phyloP scores from a whole-genome alignment of 2,888 invertebrate genomes.

The Ligdia adustata region DNA sequence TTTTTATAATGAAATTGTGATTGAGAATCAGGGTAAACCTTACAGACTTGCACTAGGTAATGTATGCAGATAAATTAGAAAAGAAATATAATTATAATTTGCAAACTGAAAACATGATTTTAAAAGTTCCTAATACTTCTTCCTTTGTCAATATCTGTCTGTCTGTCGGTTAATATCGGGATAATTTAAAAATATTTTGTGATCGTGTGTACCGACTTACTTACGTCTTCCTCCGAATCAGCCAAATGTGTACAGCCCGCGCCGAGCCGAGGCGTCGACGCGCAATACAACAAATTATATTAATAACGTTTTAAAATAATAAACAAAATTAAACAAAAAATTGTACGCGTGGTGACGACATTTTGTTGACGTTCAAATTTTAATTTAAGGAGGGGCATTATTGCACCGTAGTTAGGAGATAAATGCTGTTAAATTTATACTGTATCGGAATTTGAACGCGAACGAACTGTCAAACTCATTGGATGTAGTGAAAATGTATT shows the following conservation, averaged over 20 bases:
- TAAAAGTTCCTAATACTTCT: conserved; percentile 54
- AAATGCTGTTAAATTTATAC: conserved; percentile 63
- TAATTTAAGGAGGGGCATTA: conserved; percentile 56
- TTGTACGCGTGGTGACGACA: conserved; percentile 74
- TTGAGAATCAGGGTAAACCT: conserved; percentile 72
- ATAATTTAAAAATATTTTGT: too few relatives aligned
- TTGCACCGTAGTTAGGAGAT: conserved; percentile 57
- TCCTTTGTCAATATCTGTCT: conserved; percentile 37
- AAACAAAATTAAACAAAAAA: conserved; percentile 78
- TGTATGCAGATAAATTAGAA: conserved; percentile 29
- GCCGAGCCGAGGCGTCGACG: conserved; percentile 60
- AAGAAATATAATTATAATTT: conserved; percentile 10
- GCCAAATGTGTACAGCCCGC: conserved; percentile 52
- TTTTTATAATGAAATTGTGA: conserved; percentile 64
- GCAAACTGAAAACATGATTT: conserved; percentile 15
- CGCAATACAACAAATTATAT: conserved; percentile 83
- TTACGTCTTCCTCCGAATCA: conserved; percentile 69
- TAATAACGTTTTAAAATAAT: conserved; percentile 82
- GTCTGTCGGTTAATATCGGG: too few relatives aligned
- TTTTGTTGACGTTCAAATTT: conserved; percentile 50
- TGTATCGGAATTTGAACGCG: conserved; percentile 57
- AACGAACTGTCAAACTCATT: conserved; percentile 54
- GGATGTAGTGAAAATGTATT: conserved; percentile 77
- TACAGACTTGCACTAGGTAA: conserved; percentile 43
- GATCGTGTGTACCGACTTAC: conserved; percentile 59